phyloP scores from a whole-genome alignment of 2,888 invertebrate genomes.

The Eumerus sabulonum region DNA sequence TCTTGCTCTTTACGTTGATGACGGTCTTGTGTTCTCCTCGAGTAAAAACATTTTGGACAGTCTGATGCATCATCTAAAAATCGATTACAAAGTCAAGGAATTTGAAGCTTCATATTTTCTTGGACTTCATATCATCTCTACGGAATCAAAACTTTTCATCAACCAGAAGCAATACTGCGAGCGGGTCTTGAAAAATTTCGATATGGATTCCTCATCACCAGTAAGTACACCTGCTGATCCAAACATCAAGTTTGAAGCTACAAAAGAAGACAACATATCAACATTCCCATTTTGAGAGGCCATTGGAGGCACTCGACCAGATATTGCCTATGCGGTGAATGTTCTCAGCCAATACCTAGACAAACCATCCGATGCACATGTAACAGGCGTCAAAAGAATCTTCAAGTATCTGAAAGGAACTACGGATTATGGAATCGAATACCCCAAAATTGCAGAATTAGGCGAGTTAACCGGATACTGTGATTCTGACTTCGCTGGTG shows the following conservation, averaged over 20 bases:
- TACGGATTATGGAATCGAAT: constrained; percentile 6
- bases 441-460: too few species aligned
- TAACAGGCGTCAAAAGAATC: neutral
- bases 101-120: constrained; percentile 25
- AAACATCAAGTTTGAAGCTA: constrained; percentile 20
- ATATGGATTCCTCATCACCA: constrained; percentile 1
- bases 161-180: constrained; percentile 33
- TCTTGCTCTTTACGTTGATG: neutral
- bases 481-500: too few species aligned
- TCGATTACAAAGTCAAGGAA: constrained; percentile 18
- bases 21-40: too few species aligned
- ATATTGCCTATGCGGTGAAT: too few species aligned
- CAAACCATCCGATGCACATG: too few species aligned
- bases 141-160: constrained; percentile 23
- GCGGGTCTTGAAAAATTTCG: constrained; percentile 5
- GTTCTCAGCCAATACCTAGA: too few species aligned
- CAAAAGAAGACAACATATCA: constrained; percentile 10
- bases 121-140: constrained; percentile 24
- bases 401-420: constrained; percentile 16
- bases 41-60: too few species aligned
- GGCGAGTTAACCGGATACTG: too few species aligned
- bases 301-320: too few species aligned
- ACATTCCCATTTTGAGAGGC: too few species aligned
- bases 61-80: constrained; percentile 9
- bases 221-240: constrained; percentile 24